Percentiles rank a stretch among this genome's conserved stretches.
These are phyloP conservation scores for Xiphydria camelus DNA, from an alignment of 2,888 invertebrate species.

Conservation along the genomic window DNA sequence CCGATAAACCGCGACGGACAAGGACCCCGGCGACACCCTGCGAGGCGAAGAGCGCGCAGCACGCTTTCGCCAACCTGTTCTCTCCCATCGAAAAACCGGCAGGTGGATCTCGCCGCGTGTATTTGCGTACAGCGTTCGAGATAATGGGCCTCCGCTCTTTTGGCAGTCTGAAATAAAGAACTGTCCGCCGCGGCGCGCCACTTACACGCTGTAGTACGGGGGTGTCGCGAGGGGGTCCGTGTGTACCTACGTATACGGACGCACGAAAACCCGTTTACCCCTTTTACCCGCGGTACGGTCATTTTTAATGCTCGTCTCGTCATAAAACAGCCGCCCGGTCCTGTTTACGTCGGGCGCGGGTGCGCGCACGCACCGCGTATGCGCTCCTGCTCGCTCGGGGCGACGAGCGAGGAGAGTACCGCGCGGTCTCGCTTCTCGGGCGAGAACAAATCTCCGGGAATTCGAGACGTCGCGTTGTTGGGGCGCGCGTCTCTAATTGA, in stretches of 20 bases:
- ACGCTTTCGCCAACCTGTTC: background rate
- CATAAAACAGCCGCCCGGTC: too few species aligned
- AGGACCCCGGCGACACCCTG: background rate
- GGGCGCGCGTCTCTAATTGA: constrained; percentile 37
- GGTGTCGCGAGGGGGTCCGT: too few species aligned
- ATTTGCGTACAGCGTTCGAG: background rate
- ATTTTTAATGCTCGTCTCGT: too few species aligned
- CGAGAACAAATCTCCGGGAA: too few species aligned
- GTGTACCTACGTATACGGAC: too few species aligned
- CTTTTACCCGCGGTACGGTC: too few species aligned
- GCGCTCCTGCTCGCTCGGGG: constrained; percentile 25
- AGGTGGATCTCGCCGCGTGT: background rate
- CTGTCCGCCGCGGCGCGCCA: too few species aligned
- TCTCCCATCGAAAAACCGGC: background rate
- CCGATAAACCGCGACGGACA: background rate
- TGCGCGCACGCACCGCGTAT: constrained; percentile 19
- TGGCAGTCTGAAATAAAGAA: background rate
- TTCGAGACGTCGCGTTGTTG: too few species aligned
- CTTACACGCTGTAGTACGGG: too few species aligned
- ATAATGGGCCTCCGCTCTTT: background rate
- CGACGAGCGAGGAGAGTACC: constrained; percentile 13
- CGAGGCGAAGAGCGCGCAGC: background rate
- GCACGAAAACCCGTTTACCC: too few species aligned
- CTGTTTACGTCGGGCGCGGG: too few species aligned
- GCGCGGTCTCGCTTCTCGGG: too few species aligned